phyloP scores from a whole-genome alignment of 2,113 vertebrate genomes.

The Pungitius pungitius region DNA sequence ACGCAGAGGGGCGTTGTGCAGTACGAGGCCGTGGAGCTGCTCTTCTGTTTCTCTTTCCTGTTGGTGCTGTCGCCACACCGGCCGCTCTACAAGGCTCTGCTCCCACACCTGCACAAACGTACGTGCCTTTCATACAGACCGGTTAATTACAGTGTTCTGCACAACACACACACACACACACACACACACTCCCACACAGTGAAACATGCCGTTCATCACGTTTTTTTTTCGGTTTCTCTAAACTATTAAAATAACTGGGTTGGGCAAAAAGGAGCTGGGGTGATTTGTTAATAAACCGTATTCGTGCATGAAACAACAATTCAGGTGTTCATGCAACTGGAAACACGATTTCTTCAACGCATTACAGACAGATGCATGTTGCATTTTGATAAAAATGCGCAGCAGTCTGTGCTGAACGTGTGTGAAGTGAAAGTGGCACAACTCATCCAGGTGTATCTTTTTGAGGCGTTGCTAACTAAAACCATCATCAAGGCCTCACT shows the following conservation, averaged over 20 bases:
- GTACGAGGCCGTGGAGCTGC: slow-evolving; percentile 76
- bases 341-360: neutral
- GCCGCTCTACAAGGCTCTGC: slow-evolving; percentile 62
- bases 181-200: too few relatives aligned
- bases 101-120: slow-evolving; percentile 25
- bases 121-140: neutral
- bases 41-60: slow-evolving; percentile 78
- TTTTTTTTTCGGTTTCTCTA: too few relatives aligned
- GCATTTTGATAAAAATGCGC: neutral
- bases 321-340: neutral
- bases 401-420: neutral
- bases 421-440: neutral
- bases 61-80: slow-evolving; percentile 65
- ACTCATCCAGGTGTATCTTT: neutral
- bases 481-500: neutral
- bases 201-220: too few relatives aligned
- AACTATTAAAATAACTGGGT: too few relatives aligned
- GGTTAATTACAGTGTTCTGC: neutral
- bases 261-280: too few relatives aligned
- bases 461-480: neutral
- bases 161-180: too few relatives aligned
- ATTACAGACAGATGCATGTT: neutral
- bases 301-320: too few relatives aligned
- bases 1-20: slow-evolving; percentile 61
- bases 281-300: too few relatives aligned